Evolutionary conservation across 2,113 vertebrate species (phyloP).

Genomic region (Lethenteron reissneri): DNA sequence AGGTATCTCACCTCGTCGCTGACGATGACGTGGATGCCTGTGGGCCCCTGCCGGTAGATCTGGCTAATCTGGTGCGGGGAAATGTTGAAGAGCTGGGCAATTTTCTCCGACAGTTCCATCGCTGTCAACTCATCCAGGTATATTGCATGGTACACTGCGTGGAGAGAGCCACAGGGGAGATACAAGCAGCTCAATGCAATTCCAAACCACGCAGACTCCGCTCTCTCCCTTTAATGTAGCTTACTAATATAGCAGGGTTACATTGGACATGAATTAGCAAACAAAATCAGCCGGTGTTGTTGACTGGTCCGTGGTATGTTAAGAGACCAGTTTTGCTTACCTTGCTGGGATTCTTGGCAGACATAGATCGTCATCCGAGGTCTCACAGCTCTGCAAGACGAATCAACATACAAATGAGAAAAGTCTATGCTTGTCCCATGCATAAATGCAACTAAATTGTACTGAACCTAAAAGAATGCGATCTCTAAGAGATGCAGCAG

Average conservation of each 20-base stretch:
- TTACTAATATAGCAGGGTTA: not conserved
- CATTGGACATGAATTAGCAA: not conserved
- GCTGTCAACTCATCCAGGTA: conserved; percentile 64
- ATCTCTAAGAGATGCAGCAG: no score
- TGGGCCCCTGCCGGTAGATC: conserved; percentile 54
- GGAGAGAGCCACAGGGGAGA: not conserved
- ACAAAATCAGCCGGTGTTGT: not conserved
- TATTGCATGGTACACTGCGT: conserved; percentile 66
- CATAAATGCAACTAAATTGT: no score
- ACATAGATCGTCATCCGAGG: conserved; percentile 5
- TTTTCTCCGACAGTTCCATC: conserved; percentile 58
- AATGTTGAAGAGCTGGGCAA: conserved; percentile 55
- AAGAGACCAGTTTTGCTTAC: not conserved
- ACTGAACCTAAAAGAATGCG: no score
- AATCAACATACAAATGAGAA: no score
- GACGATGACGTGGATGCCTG: conserved; percentile 59
- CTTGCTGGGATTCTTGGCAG: conserved; percentile 1
- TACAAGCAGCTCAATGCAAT: not conserved
- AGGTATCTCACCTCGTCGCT: conserved; percentile 49
- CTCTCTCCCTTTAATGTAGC: not conserved
- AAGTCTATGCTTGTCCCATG: no score
- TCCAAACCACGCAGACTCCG: not conserved
- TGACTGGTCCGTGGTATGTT: no score
- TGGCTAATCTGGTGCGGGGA: conserved; percentile 51
- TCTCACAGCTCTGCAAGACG: not conserved